A percentile compares a stretch with the other conserved stretches of the same genome.
Evolutionary conservation across 1,140 invertebrate genomes (phyloP).

Genomic region (Bombus sibiricus): DNA sequence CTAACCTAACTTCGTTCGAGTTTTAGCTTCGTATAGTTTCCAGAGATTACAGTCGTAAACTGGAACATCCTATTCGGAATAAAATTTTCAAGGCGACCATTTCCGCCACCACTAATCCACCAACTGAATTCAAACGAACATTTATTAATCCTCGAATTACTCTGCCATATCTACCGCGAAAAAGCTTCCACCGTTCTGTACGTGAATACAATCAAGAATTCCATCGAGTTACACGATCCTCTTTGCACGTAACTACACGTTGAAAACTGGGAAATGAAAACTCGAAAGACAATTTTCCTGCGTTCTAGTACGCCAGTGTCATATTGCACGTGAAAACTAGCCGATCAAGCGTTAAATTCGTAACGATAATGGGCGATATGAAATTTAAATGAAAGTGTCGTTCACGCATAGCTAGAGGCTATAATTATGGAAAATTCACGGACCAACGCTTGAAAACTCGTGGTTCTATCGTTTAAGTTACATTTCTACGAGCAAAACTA

Average conservation of each 20-base stretch:
- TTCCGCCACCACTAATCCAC: background rate
- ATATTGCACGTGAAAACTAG: background rate
- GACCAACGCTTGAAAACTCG: background rate
- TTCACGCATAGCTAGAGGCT: background rate
- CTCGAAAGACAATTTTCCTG: background rate
- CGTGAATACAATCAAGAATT: background rate
- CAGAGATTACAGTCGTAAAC: conserved; percentile 25
- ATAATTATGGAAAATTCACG: background rate
- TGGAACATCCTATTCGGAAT: conserved; percentile 3
- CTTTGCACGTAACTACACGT: background rate
- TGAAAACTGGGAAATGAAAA: background rate
- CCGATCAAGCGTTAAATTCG: background rate
- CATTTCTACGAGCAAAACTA: background rate
- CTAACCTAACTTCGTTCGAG: background rate
- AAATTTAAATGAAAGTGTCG: background rate
- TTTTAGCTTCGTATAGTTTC: conserved; percentile 12
- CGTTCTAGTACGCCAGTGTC: background rate
- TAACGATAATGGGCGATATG: background rate
- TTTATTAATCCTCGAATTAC: conserved; percentile 14
- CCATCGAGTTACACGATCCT: background rate
- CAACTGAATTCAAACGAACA: background rate
- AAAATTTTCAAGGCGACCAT: conserved; percentile 17
- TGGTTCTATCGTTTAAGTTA: background rate
- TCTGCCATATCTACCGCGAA: background rate
- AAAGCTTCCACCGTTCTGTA: background rate